Evolutionary conservation across 2,113 vertebrate species (phyloP), one percentile per base, ranked within the genome.

Genomic region (Acanthochromis polyacanthus): DNA sequence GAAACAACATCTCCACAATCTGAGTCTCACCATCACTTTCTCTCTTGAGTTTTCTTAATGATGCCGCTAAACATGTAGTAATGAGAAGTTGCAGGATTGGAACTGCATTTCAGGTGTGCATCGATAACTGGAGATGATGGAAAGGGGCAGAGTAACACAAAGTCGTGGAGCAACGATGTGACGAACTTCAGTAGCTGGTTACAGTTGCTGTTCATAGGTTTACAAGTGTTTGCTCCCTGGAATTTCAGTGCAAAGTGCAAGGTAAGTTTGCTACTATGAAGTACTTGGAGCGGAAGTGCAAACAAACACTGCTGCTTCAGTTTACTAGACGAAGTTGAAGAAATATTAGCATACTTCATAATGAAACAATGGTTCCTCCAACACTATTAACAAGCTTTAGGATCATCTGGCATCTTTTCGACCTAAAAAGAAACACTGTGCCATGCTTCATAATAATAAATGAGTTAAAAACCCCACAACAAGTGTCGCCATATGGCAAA

Each of bases 31-130:
- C 40, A 0, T 7, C 17, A 62, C 11, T 43, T 57, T 63, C 25
- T 53, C 56, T 28, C 15, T 75, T 9, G 3, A 19, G 56, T 57
- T 28, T 30, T 45, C n/a, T 53, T 50, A 57, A 75, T 71, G 64
- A 73, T 28, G 46, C 63, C 70, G 75, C 58, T 40, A 10, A 53
- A 82, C 64, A 20, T 32, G 8, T 19, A 22, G 51, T 68, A 59
- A 63, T 63, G 74, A 71, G 51, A 60, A 32, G 57, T 51, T 40
- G 25, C 46, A 6, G 25, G 53, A 53, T 55, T 55, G 5, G 14
- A n/a, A 22, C 4, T 60, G 58, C 51, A 52, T 61, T n/a, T 71
- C 28, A 53, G 55, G 60, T 55, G 74, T 51, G 53, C 22, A 50
- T 17, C 11, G 3, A 59, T 55, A 73, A 57, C 46, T 77, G 62